Evolutionary conservation across 2,797 vertebrate genomes (phyloP).

Genomic region (Clarias platycephalus): DNA sequence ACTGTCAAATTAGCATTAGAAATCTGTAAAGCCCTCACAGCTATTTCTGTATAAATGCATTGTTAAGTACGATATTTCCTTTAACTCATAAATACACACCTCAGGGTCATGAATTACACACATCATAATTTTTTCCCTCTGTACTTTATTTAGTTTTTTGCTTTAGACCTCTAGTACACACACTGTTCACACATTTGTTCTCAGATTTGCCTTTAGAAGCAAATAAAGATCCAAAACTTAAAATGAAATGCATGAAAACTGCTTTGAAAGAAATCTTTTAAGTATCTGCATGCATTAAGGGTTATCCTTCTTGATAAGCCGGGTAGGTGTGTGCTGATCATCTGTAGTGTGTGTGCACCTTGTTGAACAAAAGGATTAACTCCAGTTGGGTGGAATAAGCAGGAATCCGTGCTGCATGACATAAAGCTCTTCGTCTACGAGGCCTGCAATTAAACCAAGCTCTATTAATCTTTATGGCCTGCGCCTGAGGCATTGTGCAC

Average conservation of each 20-base stretch:
- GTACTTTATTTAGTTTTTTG: background rate
- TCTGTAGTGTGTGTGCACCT: slow-evolving; percentile 49
- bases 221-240: background rate
- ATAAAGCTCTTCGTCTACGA: slow-evolving; percentile 58
- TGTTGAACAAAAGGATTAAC: slow-evolving; percentile 51
- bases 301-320: slow-evolving; percentile 54
- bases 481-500: slow-evolving; percentile 57
- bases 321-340: slow-evolving; percentile 36
- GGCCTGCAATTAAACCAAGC: slow-evolving; percentile 72
- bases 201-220: background rate
- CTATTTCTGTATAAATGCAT: background rate
- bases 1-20: background rate
- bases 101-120: slow-evolving; percentile 10
- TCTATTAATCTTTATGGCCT: slow-evolving; percentile 71
- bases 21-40: background rate
- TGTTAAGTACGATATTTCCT: background rate
- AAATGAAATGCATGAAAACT: background rate
- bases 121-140: background rate
- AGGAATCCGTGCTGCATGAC: slow-evolving; percentile 47
- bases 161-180: background rate
- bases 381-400: slow-evolving; percentile 59
- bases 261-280: slow-evolving; percentile 13
- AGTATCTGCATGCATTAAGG: slow-evolving; percentile 5
- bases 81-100: background rate
- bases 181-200: background rate